Conservation (phyloP, 2,888 invertebrate species). For the Chloromyia formosa region DNA sequence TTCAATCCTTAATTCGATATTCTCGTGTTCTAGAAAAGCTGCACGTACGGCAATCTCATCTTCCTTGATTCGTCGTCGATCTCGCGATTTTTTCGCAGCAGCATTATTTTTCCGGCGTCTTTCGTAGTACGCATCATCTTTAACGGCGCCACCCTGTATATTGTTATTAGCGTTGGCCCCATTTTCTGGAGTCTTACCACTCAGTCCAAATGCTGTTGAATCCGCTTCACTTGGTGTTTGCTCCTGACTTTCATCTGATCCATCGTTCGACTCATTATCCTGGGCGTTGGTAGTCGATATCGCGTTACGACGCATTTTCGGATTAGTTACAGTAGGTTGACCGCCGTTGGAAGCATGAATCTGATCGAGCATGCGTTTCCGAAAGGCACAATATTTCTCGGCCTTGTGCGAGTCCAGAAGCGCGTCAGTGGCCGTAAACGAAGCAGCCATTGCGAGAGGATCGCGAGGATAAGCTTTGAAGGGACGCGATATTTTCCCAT, state of each 20-base stretch:
- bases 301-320: constrained; percentile 73
- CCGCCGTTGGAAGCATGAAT: constrained; percentile 73
- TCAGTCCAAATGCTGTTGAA: constrained; percentile 57
- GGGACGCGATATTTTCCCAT: constrained; percentile 67
- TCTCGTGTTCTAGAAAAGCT: constrained; percentile 86
- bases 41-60: constrained; percentile 91
- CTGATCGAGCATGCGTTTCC: constrained; percentile 72
- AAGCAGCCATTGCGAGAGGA: constrained; percentile 69
- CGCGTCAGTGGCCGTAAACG: constrained; percentile 67
- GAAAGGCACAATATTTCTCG: constrained; percentile 73
- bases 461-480: constrained; percentile 80
- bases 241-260: constrained; percentile 59
- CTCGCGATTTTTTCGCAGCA: constrained; percentile 93
- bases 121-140: constrained; percentile 88
- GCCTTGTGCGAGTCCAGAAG: constrained; percentile 66
- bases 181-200: constrained; percentile 52
- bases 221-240: constrained; percentile 54
- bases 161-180: constrained; percentile 36
- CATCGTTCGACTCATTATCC: constrained; percentile 52
- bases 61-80: constrained; percentile 88
- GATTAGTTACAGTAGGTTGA: constrained; percentile 68
- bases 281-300: constrained; percentile 52
- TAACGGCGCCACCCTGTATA: constrained; percentile 56
- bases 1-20: constrained; percentile 78
- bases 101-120: constrained; percentile 91